A percentile compares a stretch with the other conserved stretches of the same genome.
phyloP scores from a whole-genome alignment of 1,140 invertebrate species.

The Mya arenaria region DNA sequence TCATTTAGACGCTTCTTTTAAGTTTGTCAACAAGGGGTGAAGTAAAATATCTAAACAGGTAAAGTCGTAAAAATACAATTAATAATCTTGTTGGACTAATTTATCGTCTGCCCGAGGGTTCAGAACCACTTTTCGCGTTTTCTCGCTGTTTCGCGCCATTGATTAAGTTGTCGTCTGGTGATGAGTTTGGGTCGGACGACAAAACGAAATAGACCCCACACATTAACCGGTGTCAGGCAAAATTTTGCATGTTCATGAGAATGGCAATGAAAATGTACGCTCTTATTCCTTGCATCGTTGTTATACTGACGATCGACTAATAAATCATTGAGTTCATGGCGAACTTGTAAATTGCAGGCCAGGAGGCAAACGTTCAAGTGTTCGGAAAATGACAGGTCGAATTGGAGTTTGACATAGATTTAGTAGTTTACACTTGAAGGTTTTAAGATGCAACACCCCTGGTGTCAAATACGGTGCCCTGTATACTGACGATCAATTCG shows the following conservation, averaged over 20 bases:
- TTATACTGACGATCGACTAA: background rate
- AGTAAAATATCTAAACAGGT: background rate
- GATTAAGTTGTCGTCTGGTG: background rate
- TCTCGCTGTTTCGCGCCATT: too few species aligned
- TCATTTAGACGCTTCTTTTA: background rate
- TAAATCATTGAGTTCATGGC: background rate
- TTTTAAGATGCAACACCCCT: too few species aligned
- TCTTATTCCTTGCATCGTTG: background rate
- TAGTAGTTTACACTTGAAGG: too few species aligned
- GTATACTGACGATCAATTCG: too few species aligned
- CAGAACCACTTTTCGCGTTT: background rate
- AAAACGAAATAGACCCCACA: too few species aligned
- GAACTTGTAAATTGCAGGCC: background rate
- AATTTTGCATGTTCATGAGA: too few species aligned
- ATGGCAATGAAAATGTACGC: background rate
- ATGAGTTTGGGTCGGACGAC: background rate
- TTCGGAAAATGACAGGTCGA: too few species aligned
- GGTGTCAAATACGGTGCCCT: too few species aligned
- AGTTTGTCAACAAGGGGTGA: background rate
- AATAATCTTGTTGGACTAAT: constrained; percentile 1
- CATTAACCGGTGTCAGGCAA: too few species aligned
- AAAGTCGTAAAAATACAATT: background rate
- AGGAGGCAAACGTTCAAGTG: background rate
- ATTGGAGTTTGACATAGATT: too few species aligned
- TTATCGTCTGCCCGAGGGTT: background rate